Evolutionary conservation across 2,888 invertebrate genomes (phyloP), one percentile per base, ranked within the genome.

Genomic region (Palloptera scutellata): DNA sequence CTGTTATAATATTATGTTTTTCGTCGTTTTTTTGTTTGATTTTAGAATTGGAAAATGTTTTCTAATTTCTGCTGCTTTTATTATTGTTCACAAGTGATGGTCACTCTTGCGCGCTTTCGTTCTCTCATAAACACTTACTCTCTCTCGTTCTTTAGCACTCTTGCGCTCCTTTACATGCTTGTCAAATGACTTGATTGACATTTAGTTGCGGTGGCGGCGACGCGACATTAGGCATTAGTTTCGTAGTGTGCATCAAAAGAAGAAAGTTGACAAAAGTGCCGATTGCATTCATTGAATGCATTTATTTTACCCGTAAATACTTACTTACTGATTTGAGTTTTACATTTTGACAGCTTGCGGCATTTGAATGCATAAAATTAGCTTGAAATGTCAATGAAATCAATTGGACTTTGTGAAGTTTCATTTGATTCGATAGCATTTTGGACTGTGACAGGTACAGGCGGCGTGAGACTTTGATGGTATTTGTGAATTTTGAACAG

Each of bases 211-310:
- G 6, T 30, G 3, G 30, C 30, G 30, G 30, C 30, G 30, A 6
- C 30, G 30, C 30, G 30, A 6, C 30, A 6, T 4, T 30, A 6
- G 30, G 30, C 30, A 30, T 30, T 2, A 30, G 6, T 30, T n/a
- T n/a, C n/a, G n/a, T n/a, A n/a, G n/a, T n/a, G n/a, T 30, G 58
- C 66, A 8, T 19, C 1, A 12, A 12, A 20, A n/a, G 19, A 45
- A 12, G 5, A 8, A 20, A 59, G 66, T 54, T 66, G 53, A 64
- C 67, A 54, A 58, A 64, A 55, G 62, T 77, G 78, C 66, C 78
- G 78, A 78, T 77, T 77, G 77, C 42, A 52, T 15, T 41, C 45
- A 66, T 69, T 64, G 41, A 64, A 30, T 59, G 20, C 20, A 64
- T 54, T 54, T 52, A 53, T 58, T 51, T 30, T 30, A 30, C 30